These are phyloP conservation scores for Leptodirus hochenwartii DNA, from an alignment of 2,888 invertebrate species.

Conservation along the genomic window DNA sequence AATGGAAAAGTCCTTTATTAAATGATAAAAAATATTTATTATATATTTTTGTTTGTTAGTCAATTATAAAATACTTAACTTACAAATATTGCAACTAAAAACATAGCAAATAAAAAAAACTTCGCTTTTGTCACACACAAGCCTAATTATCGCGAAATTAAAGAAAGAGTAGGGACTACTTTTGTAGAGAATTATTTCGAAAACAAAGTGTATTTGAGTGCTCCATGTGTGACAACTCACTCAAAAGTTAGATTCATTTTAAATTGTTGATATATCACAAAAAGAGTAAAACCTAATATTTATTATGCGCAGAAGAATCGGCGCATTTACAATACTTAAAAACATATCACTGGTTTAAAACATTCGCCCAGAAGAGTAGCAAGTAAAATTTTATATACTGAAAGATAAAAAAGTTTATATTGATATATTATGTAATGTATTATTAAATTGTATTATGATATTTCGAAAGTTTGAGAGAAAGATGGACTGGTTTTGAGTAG, in stretches of 20 bases:
- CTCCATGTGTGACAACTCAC: no score
- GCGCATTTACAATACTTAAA: slow-evolving; percentile 24
- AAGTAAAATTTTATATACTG: no score
- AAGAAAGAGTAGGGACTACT: no score
- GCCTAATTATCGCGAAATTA: no score
- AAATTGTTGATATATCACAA: slow-evolving; percentile 23
- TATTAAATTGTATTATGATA: no score
- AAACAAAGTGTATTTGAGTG: slow-evolving; percentile 7
- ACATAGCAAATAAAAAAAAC: slow-evolving; percentile 15
- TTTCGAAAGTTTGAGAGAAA: no score
- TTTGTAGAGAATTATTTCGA: slow-evolving; percentile 4
- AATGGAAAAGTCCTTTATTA: no score
- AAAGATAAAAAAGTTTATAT: slow-evolving; percentile 9
- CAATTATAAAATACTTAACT: slow-evolving; percentile 24
- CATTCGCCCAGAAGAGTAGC: no score
- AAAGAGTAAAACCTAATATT: slow-evolving; percentile 20
- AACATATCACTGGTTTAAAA: slow-evolving; percentile 26
- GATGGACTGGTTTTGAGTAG: no score
- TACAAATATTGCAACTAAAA: slow-evolving; percentile 23
- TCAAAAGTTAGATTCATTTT: slow-evolving; percentile 9
- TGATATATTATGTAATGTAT: no score
- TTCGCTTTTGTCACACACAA: slow-evolving; percentile 26
- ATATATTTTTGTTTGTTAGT: slow-evolving; percentile 23
- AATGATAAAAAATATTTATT: slow-evolving; percentile 28
- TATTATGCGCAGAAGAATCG: slow-evolving; percentile 22